These are phyloP conservation scores for Eira barbara DNA, from an alignment of 2,113 vertebrate species.

Conservation along the genomic window DNA sequence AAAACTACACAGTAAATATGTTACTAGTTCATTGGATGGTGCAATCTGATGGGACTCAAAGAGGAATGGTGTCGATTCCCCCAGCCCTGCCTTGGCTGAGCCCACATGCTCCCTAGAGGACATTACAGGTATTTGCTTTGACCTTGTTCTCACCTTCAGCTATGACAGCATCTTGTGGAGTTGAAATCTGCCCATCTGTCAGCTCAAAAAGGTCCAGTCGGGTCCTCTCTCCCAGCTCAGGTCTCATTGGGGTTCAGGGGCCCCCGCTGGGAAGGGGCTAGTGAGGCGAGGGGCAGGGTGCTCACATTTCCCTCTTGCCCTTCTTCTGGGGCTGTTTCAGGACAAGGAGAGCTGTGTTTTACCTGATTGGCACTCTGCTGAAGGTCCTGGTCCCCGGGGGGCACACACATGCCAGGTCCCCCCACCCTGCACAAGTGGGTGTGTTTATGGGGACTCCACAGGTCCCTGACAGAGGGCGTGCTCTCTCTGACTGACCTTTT, in stretches of 20 bases:
- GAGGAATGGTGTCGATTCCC: too few species aligned
- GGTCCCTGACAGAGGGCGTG: background rate
- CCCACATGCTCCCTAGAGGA: too few species aligned
- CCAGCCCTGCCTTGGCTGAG: background rate
- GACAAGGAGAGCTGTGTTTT: background rate
- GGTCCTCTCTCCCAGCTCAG: background rate
- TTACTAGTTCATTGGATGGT: background rate
- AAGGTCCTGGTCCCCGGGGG: fast-evolving
- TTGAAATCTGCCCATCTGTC: background rate
- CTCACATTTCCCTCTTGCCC: background rate
- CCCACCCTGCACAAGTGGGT: too few species aligned
- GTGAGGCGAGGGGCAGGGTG: background rate
- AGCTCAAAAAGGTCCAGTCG: background rate
- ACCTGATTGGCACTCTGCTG: background rate
- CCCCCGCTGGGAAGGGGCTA: fast-evolving
- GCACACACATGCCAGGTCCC: background rate
- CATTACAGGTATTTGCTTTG: fast-evolving
- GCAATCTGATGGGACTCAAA: background rate
- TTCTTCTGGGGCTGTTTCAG: background rate
- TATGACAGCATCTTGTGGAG: background rate
- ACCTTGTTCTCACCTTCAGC: background rate
- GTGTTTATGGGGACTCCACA: background rate
- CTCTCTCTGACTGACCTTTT: background rate
- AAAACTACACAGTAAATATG: background rate
- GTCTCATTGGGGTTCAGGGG: background rate